Conservation (phyloP, 2,888 invertebrate species). For the Calameuta idolon region DNA sequence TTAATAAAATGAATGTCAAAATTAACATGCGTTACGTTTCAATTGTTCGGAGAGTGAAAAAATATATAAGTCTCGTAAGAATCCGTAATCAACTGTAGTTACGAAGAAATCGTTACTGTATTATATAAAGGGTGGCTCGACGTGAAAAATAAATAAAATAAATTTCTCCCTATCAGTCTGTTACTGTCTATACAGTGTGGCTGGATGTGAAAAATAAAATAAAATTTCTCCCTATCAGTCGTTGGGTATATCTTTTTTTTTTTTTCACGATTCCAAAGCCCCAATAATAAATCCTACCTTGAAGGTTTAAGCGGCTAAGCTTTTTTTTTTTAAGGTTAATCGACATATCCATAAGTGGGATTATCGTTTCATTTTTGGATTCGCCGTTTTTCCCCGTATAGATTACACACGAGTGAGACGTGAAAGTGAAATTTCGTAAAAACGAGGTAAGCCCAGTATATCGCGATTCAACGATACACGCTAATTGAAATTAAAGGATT, state of each 20-base stretch:
- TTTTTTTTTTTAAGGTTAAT: not conserved
- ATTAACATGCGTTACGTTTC: too few species aligned
- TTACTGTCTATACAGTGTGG: too few species aligned
- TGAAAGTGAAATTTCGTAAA: too few species aligned
- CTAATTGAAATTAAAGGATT: not conserved
- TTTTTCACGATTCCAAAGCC: not conserved
- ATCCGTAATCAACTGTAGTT: not conserved
- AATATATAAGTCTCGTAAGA: not conserved
- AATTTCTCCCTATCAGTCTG: too few species aligned
- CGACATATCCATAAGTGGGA: not conserved
- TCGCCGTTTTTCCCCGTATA: not conserved
- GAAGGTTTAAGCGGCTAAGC: not conserved
- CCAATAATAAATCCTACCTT: not conserved
- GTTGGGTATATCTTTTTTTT: not conserved
- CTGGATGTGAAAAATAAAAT: not conserved
- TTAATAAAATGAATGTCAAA: too few species aligned
- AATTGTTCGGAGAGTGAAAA: too few species aligned
- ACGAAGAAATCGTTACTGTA: not conserved
- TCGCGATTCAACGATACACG: not conserved
- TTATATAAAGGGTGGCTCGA: not conserved
- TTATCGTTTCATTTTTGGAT: not conserved
- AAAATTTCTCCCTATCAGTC: not conserved
- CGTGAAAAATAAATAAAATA: not conserved
- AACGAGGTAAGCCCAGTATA: not conserved
- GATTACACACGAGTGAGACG: too few species aligned